Evolutionary conservation across 1,140 invertebrate genomes (phyloP).

Genomic region (Ceratina australensis): DNA sequence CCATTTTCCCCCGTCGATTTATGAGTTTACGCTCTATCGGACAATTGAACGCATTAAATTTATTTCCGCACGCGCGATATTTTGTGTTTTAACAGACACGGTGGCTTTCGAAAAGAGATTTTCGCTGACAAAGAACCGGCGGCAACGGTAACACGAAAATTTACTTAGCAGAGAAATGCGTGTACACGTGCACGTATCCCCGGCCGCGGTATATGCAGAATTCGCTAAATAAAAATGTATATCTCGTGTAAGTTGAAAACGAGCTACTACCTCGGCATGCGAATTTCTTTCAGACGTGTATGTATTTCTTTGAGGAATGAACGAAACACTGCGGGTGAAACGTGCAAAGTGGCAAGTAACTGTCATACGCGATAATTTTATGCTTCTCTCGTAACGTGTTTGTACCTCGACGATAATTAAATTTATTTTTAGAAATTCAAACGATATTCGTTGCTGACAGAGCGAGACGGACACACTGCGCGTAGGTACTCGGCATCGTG

Average conservation of each 20-base stretch:
- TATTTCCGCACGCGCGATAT: neutral
- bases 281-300: constrained; percentile 33
- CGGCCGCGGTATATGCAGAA: constrained; percentile 5
- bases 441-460: too few species aligned
- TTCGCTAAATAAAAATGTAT: constrained; percentile 37
- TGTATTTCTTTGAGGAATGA: constrained; percentile 37
- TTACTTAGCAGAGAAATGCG: constrained; percentile 11
- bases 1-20: neutral
- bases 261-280: constrained; percentile 26
- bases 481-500: too few species aligned
- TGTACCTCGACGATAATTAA: too few species aligned
- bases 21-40: too few species aligned
- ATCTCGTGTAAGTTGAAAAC: constrained; percentile 25
- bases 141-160: neutral
- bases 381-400: too few species aligned
- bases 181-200: too few species aligned
- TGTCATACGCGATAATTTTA: too few species aligned
- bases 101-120: constrained; percentile 6
- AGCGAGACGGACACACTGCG: too few species aligned
- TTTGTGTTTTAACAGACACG: neutral
- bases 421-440: too few species aligned
- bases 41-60: neutral
- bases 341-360: too few species aligned
- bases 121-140: neutral
- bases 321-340: too few species aligned